A percentile compares a stretch with the other conserved stretches of the same genome.
These are phyloP conservation scores for Limnodromus scolopaceus DNA, from an alignment of 2,797 vertebrate species.

Conservation along the genomic window DNA sequence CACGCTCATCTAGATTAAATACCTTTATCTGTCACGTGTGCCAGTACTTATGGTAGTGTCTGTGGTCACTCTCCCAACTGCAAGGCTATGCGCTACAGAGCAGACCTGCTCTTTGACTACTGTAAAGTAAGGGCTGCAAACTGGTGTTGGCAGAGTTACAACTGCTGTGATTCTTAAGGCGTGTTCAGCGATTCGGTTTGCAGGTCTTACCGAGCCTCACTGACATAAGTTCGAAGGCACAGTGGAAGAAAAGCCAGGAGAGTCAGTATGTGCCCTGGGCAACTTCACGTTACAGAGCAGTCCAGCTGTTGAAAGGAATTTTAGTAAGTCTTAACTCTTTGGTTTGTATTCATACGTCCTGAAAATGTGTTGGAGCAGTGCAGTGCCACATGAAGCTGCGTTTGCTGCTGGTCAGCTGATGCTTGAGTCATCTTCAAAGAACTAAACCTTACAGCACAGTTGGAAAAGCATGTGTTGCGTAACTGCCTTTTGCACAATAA, in stretches of 20 bases:
- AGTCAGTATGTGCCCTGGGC: neutral
- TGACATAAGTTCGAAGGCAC: neutral
- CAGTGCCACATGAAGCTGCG: neutral
- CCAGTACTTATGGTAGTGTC: neutral
- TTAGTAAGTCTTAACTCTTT: neutral
- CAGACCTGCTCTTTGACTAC: neutral
- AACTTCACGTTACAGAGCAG: neutral
- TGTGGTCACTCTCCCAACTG: neutral
- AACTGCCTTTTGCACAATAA: neutral
- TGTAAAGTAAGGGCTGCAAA: neutral
- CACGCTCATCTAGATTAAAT: neutral
- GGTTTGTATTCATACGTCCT: neutral
- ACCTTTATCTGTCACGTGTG: neutral
- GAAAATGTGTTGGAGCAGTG: neutral
- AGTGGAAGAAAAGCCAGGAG: neutral
- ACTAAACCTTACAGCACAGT: neutral
- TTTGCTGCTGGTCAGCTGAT: conserved; percentile 10
- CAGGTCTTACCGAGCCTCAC: neutral
- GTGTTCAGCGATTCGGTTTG: fast-evolving
- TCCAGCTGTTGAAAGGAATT: neutral
- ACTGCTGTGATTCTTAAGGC: neutral
- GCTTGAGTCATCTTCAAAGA: neutral
- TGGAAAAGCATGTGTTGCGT: neutral
- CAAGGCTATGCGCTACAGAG: neutral
- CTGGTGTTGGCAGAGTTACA: neutral